Percentiles rank a stretch among this genome's conserved stretches.
These are phyloP conservation scores for Dreissena polymorpha DNA, from an alignment of 1,140 invertebrate genomes.

Conservation along the genomic window DNA sequence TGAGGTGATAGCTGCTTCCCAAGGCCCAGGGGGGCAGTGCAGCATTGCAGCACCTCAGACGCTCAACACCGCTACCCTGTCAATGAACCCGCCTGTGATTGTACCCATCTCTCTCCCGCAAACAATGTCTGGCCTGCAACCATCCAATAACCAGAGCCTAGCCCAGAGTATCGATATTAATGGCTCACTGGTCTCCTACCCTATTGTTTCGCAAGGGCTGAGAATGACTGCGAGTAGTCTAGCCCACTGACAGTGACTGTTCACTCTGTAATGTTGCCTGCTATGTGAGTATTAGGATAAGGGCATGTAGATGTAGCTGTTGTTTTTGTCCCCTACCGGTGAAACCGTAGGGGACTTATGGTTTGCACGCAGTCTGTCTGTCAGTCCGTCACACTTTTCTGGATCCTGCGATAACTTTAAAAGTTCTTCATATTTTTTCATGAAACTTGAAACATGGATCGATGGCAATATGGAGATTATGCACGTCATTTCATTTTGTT, in stretches of 20 bases:
- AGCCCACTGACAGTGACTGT: slow-evolving; percentile 67
- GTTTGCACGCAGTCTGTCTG: too few species aligned
- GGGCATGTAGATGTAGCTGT: too few species aligned
- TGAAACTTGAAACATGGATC: too few species aligned
- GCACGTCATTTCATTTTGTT: too few species aligned
- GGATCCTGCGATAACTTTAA: too few species aligned
- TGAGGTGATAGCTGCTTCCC: slow-evolving; percentile 56
- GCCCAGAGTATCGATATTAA: slow-evolving; percentile 56
- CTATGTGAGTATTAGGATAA: too few species aligned
- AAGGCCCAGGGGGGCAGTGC: slow-evolving; percentile 55
- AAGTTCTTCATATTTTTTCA: too few species aligned
- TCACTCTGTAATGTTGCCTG: background rate
- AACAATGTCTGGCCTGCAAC: slow-evolving; percentile 53
- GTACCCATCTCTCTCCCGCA: slow-evolving; percentile 74
- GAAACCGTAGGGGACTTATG: too few species aligned
- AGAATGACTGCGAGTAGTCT: slow-evolving; percentile 75
- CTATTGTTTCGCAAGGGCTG: slow-evolving; percentile 85
- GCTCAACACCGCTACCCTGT: slow-evolving; percentile 67
- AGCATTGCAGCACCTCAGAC: slow-evolving; percentile 54
- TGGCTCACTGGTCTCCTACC: slow-evolving; percentile 85
- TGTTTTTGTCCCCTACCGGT: too few species aligned
- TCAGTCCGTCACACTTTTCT: too few species aligned
- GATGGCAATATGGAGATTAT: too few species aligned
- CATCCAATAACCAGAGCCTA: slow-evolving; percentile 52
- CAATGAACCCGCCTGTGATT: slow-evolving; percentile 72